Percentiles rank a stretch among this genome's conserved stretches.
Evolutionary conservation across 2,888 invertebrate species (phyloP).

Genomic region (Lingula anatina): DNA sequence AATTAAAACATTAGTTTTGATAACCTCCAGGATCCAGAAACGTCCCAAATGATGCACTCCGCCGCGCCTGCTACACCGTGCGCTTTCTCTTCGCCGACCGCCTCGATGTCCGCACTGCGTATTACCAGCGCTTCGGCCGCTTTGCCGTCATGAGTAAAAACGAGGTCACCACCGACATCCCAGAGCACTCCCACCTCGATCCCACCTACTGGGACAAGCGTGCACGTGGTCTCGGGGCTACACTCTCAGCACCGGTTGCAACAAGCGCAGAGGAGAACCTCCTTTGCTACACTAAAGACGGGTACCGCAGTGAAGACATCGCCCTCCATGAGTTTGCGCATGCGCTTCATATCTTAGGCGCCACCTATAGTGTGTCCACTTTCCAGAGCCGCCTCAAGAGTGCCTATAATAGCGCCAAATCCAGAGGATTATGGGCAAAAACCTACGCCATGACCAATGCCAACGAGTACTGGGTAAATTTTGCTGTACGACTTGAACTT

Average conservation of each 20-base stretch:
- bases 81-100: slow-evolving; percentile 34
- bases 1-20: too few species aligned
- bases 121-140: slow-evolving; percentile 25
- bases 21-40: slow-evolving; percentile 14
- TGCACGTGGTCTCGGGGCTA: slow-evolving; percentile 28
- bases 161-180: slow-evolving; percentile 24
- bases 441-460: slow-evolving; percentile 20
- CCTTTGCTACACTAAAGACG: slow-evolving; percentile 18
- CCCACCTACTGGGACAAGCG: slow-evolving; percentile 14
- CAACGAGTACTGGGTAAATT: slow-evolving; percentile 19
- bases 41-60: slow-evolving; percentile 26
- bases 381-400: slow-evolving; percentile 15
- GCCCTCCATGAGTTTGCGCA: slow-evolving; percentile 24
- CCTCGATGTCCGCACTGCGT: slow-evolving; percentile 19
- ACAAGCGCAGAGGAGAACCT: slow-evolving; percentile 29
- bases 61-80: slow-evolving; percentile 32
- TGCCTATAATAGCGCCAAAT: slow-evolving; percentile 14
- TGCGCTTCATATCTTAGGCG: slow-evolving; percentile 21
- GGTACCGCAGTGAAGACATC: slow-evolving; percentile 22
- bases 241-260: slow-evolving; percentile 20
- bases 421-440: slow-evolving; percentile 17
- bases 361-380: slow-evolving; percentile 16
- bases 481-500: too few species aligned
- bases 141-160: slow-evolving; percentile 22
- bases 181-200: slow-evolving; percentile 25